A percentile compares a stretch with the other conserved stretches of the same genome.
Evolutionary conservation across 2,797 vertebrate genomes (phyloP).

Genomic region (Sitta carolinensis): DNA sequence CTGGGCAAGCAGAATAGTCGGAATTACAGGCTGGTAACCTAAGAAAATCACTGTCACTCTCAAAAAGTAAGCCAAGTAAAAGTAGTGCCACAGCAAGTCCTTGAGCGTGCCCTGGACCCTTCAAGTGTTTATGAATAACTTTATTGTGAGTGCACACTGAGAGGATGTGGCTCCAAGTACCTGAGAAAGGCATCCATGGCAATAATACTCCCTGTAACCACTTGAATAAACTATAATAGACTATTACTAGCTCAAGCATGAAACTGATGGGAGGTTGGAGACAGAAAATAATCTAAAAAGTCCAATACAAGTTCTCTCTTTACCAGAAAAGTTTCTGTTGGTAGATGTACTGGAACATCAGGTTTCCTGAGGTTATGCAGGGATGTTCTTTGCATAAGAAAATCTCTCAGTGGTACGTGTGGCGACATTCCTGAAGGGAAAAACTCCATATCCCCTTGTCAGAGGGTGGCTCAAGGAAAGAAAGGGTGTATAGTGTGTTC

Average conservation of each 20-base stretch:
- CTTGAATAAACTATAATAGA: conserved; percentile 13
- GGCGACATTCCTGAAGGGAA: not conserved
- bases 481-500: not conserved
- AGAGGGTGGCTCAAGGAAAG: not conserved
- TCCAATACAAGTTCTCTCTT: not conserved
- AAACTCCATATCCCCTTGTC: fast-evolving
- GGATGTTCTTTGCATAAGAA: not conserved
- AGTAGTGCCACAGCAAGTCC: not conserved
- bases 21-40: conserved; percentile 15
- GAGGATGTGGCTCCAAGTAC: not conserved
- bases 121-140: conserved; percentile 9
- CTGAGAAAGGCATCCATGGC: not conserved
- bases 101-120: not conserved
- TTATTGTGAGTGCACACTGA: not conserved
- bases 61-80: conserved; percentile 1
- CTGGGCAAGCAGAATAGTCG: not conserved
- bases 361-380: not conserved
- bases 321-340: not conserved
- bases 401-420: not conserved
- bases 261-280: not conserved
- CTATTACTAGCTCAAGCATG: not conserved
- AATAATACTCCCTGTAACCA: not conserved
- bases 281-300: not conserved
- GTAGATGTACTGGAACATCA: not conserved
- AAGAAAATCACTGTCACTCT: conserved; percentile 13